Conservation (phyloP, 2,113 vertebrate species). For the Globicephala melas region DNA sequence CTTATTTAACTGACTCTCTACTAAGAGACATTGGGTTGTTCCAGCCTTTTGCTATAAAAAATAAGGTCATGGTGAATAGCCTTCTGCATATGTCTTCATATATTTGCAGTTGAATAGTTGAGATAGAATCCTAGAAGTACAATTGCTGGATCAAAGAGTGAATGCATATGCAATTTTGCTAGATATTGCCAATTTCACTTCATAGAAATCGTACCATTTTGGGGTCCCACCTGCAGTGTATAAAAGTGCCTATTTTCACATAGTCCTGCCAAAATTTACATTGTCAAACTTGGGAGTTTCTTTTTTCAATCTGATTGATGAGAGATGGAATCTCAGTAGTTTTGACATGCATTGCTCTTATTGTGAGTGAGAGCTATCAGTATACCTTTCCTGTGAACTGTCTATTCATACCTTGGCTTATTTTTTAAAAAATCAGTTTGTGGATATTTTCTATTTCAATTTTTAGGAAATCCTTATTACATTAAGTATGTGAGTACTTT, state of each 20-base stretch:
- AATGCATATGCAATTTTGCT: background rate
- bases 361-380: background rate
- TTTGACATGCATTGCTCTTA: background rate
- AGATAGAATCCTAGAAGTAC: background rate
- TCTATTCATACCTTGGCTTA: background rate
- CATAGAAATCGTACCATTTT: background rate
- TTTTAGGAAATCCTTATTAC: background rate
- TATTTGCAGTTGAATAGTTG: background rate
- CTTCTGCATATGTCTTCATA: background rate
- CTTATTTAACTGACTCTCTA: background rate
- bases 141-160: background rate
- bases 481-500: background rate
- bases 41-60: background rate
- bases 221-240: background rate
- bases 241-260: background rate
- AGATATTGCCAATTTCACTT: background rate
- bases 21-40: background rate
- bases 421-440: background rate
- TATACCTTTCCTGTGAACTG: background rate
- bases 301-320: background rate
- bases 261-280: background rate
- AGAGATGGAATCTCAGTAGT: background rate
- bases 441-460: background rate
- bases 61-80: background rate
- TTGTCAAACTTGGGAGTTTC: background rate